A percentile compares a stretch with the other conserved stretches of the same genome.
Evolutionary conservation across 2,113 vertebrate genomes (phyloP).

Genomic region (Percopsis transmontana): DNA sequence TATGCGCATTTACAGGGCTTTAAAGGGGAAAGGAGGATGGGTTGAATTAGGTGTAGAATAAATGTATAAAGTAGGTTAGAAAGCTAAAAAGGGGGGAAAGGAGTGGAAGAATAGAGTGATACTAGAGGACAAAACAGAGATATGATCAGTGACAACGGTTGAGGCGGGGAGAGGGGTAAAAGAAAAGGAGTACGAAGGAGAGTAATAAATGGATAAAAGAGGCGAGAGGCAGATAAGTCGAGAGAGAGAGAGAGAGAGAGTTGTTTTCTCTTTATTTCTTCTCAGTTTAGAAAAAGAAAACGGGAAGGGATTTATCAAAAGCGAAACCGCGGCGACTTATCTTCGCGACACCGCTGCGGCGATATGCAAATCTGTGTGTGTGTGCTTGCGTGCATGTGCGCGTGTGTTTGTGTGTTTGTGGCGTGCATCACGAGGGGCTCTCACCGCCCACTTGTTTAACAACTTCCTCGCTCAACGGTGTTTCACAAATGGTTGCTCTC

Average conservation of each 20-base stretch:
- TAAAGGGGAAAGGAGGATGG: too few species aligned
- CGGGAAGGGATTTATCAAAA: constrained; percentile 34
- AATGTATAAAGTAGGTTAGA: not conserved
- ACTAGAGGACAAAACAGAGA: not conserved
- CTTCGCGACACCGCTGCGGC: not conserved
- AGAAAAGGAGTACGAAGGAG: not conserved
- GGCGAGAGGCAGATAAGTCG: not conserved
- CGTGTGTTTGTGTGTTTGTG: not conserved
- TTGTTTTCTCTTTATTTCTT: not conserved
- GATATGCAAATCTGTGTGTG: constrained; percentile 30
- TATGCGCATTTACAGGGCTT: too few species aligned
- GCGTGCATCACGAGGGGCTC: not conserved
- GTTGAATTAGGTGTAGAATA: too few species aligned
- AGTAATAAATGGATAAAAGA: not conserved
- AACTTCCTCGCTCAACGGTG: constrained; percentile 5
- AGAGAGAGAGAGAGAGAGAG: not conserved
- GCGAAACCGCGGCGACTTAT: constrained; percentile 14
- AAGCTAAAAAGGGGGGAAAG: not conserved
- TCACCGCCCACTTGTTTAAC: constrained; percentile 9
- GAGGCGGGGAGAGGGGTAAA: not conserved
- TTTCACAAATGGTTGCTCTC: not conserved
- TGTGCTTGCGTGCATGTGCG: not conserved
- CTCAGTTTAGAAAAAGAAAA: constrained; percentile 3
- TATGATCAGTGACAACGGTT: not conserved
- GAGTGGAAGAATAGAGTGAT: not conserved